Percentiles rank a stretch among this genome's conserved stretches.
phyloP scores from a whole-genome alignment of 2,888 invertebrate genomes.

The Spilosoma lubricipeda region DNA sequence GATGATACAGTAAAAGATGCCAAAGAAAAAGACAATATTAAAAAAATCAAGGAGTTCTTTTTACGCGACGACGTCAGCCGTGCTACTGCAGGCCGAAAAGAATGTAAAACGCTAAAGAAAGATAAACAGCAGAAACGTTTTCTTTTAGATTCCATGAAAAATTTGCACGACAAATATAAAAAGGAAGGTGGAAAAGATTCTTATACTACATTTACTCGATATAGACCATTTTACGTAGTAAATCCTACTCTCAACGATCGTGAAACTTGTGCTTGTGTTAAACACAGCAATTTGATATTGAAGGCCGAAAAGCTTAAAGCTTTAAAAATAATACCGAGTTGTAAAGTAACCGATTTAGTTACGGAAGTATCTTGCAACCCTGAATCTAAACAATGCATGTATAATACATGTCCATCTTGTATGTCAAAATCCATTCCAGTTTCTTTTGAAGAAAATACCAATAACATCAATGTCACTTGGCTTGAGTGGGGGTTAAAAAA shows the following conservation, averaged over 20 bases:
- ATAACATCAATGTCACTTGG: slow-evolving; percentile 20
- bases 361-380: slow-evolving; percentile 24
- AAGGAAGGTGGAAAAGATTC: slow-evolving; percentile 25
- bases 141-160: slow-evolving; percentile 24
- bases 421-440: too few relatives aligned
- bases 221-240: slow-evolving; percentile 29
- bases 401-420: slow-evolving; percentile 30
- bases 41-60: slow-evolving; percentile 24
- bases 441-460: too few relatives aligned
- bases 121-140: slow-evolving; percentile 28
- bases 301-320: slow-evolving; percentile 18
- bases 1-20: slow-evolving; percentile 14
- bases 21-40: slow-evolving; percentile 17
- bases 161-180: slow-evolving; percentile 29
- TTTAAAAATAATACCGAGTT: slow-evolving; percentile 26
- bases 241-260: slow-evolving; percentile 25
- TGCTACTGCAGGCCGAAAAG: slow-evolving; percentile 27
- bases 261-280: slow-evolving; percentile 25
- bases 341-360: slow-evolving; percentile 29
- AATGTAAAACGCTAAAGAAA: slow-evolving; percentile 26
- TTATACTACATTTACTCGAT: slow-evolving; percentile 25
- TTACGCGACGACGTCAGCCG: slow-evolving; percentile 26
- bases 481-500: slow-evolving; percentile 25
- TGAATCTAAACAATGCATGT: slow-evolving; percentile 29
- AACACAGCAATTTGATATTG: slow-evolving; percentile 30